Percentiles rank a stretch among this genome's conserved stretches.
phyloP scores from a whole-genome alignment of 2,797 vertebrate genomes.

The Lepus townsendii region DNA sequence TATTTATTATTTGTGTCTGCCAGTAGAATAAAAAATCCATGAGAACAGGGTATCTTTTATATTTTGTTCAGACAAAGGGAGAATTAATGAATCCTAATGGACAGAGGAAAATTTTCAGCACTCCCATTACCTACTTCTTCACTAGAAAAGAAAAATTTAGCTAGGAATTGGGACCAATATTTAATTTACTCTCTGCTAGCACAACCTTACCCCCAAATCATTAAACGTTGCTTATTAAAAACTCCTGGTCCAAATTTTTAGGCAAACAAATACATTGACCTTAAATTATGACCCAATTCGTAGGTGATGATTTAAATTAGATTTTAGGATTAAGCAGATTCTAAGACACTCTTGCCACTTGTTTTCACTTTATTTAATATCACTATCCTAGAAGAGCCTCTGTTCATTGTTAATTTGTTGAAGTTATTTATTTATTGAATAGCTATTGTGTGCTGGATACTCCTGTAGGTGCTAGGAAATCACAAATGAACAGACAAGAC shows the following conservation, averaged over 20 bases:
- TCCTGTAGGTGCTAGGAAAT: neutral
- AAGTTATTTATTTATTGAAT: conserved; percentile 49
- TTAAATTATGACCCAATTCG: conserved; percentile 23
- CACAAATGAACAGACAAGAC: conserved; percentile 25
- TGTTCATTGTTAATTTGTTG: neutral
- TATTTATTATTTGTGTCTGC: conserved; percentile 54
- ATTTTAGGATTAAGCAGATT: conserved; percentile 63
- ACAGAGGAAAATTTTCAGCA: neutral
- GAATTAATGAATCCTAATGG: conserved; percentile 3
- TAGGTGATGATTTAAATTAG: conserved; percentile 36
- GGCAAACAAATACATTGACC: conserved; percentile 61
- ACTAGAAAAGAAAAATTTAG: neutral
- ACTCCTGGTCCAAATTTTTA: conserved; percentile 45
- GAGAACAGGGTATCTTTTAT: neutral
- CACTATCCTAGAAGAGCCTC: neutral
- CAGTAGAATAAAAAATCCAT: conserved; percentile 39
- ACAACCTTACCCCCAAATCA: conserved; percentile 29
- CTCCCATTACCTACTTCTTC: neutral
- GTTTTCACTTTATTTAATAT: conserved; percentile 47
- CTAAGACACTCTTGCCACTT: conserved; percentile 23
- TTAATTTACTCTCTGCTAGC: conserved; percentile 39
- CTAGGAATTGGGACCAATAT: neutral
- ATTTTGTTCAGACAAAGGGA: conserved; percentile 53
- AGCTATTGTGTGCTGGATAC: neutral
- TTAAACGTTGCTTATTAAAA: conserved; percentile 55